A percentile compares a stretch with the other conserved stretches of the same genome.
phyloP scores from a whole-genome alignment of 23 tunicate genomes.

The Pegea sp. region DNA sequence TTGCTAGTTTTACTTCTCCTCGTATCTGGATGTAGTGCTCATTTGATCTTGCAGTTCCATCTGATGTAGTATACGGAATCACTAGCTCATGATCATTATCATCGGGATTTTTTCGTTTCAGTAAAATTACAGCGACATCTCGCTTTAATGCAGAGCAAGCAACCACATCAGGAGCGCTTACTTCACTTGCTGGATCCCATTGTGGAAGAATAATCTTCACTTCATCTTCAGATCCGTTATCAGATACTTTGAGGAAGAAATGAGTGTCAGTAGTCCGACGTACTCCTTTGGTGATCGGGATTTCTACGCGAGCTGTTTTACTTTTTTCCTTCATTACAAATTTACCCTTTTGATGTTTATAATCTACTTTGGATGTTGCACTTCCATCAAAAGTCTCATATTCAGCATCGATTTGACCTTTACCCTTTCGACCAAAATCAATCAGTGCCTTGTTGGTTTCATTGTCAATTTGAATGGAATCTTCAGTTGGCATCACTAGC shows the following conservation, averaged over 20 bases:
- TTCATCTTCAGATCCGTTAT: neutral
- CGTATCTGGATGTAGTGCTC: constrained; percentile 13
- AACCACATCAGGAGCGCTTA: neutral
- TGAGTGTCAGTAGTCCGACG: neutral
- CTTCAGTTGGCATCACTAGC: neutral
- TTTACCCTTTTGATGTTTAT: neutral
- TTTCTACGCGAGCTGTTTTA: neutral
- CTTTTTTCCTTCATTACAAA: neutral
- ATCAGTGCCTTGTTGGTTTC: constrained; percentile 4
- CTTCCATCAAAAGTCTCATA: constrained; percentile 1
- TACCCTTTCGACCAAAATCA: constrained; percentile 1
- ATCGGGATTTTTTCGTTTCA: constrained; percentile 9
- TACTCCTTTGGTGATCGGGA: neutral
- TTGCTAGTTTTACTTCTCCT: constrained; percentile 9
- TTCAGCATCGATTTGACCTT: constrained; percentile 4
- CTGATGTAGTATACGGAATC: constrained; percentile 4
- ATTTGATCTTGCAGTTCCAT: constrained; percentile 23
- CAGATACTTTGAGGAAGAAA: neutral
- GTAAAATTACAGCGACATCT: neutral
- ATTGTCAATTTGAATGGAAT: neutral
- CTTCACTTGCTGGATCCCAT: neutral
- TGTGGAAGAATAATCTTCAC: neutral
- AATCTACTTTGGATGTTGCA: neutral
- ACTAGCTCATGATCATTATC: constrained; percentile 3
- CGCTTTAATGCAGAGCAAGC: neutral